Conservation (phyloP, 1,140 invertebrate species). For the Ylistrum balloti region DNA sequence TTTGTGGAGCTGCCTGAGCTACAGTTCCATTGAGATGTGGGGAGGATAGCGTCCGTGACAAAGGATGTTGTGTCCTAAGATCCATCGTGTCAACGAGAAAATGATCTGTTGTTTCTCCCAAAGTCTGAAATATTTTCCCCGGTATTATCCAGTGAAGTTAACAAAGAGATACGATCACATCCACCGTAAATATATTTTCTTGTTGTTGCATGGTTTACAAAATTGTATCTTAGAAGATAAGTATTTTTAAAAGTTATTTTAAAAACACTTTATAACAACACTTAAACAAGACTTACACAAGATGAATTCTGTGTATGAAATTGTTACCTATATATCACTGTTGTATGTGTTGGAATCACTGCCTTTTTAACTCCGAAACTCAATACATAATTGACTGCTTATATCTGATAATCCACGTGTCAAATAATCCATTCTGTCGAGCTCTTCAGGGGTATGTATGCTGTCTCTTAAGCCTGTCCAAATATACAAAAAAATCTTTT, state of each 20-base stretch:
- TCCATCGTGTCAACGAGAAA: not conserved
- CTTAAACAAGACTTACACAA: no score
- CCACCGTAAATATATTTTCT: no score
- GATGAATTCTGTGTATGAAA: not conserved
- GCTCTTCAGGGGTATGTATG: not conserved
- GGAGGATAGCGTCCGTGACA: not conserved
- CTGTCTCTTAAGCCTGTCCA: not conserved
- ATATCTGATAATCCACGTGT: slow-evolving; percentile 27
- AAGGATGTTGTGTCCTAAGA: not conserved
- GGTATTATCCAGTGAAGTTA: no score
- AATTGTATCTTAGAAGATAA: no score
- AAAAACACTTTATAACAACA: no score
- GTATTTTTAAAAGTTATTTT: no score
- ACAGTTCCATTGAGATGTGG: not conserved
- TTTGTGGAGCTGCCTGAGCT: not conserved
- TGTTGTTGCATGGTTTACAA: no score
- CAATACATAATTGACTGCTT: not conserved
- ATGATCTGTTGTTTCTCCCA: no score
- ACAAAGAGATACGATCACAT: no score
- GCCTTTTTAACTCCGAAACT: not conserved
- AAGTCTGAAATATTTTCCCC: not conserved
- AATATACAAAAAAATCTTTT: not conserved
- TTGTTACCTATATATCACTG: not conserved
- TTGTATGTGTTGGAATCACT: not conserved
- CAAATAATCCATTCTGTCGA: not conserved